Evolutionary conservation across 2,113 vertebrate genomes (phyloP), one percentile per base, ranked within the genome.

Genomic region (Petrocephalus zakoni): DNA sequence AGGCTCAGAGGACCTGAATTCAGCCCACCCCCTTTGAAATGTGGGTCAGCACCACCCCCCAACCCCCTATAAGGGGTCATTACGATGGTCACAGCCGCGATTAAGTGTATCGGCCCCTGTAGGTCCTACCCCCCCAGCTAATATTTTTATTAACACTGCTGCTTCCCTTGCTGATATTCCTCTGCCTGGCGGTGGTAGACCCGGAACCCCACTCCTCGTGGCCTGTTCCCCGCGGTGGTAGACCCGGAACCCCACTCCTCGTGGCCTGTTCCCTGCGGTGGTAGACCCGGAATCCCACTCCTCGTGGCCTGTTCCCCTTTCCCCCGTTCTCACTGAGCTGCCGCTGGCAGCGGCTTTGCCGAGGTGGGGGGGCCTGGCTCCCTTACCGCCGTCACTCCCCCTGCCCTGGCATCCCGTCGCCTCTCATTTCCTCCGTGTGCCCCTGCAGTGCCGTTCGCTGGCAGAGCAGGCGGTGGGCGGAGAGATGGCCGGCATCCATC

Each of bases 101-200:
- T 46, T 88, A 58, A 84, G 58, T 17, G 11, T 88, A 29, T 84
- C 58, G 29, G 29, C 47, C 37, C 82, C 82, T 19, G 29, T 51
- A 17, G 17, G 17, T 53, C 22, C 83, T 46, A 8, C 42, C n/a
- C n/a, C n/a, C 64, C 49, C 37, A 51, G 19, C 56, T 87, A 64
- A 87, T 47, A 75, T 87, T 87, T 29, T 10, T 87, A 87, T 87
- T 87, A 87, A 46, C 47, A 72, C 61, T 15, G 22, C 47, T 68
- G 47, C 46, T 49, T 88, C 8, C 78, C 19, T 53, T 83, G 42
- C 58, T 64, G 51, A 51, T 56, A 29, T 52, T 37, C n/a, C n/a
- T n/a, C n/a, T n/a, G n/a, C n/a, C n/a, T n/a, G n/a, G n/a, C n/a
- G n/a, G n/a, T n/a, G n/a, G n/a, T n/a, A n/a, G n/a, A n/a, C 42